phyloP scores from a whole-genome alignment of 2,888 invertebrate species.

The Brachylomia viminalis region DNA sequence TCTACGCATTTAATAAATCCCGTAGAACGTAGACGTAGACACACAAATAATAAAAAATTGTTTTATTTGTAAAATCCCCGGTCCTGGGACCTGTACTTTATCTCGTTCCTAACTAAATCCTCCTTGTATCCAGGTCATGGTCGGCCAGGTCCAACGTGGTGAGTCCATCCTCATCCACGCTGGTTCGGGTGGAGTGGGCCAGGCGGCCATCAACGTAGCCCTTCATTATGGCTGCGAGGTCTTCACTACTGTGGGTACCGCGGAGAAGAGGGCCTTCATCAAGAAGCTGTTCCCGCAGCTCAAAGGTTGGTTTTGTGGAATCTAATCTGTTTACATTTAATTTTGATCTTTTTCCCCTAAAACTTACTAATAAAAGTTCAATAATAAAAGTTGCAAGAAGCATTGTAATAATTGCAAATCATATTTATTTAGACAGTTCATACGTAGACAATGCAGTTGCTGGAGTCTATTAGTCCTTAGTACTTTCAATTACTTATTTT shows the following conservation, averaged over 20 bases:
- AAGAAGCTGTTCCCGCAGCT: constrained; percentile 96
- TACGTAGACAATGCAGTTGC: not conserved
- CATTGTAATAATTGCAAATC: not conserved
- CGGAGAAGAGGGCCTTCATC: constrained; percentile 96
- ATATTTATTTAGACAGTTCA: not conserved
- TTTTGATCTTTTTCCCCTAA: not conserved
- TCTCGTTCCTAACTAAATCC: not conserved
- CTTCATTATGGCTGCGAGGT: constrained; percentile 96
- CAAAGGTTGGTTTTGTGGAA: constrained; percentile 82
- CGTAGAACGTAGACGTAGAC: too few species aligned
- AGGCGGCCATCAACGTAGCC: constrained; percentile 98
- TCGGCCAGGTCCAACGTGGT: constrained; percentile 94
- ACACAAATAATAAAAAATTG: not conserved
- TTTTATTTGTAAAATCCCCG: not conserved
- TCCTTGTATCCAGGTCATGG: constrained; percentile 78
- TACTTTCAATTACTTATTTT: not conserved
- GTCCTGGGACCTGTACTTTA: not conserved
- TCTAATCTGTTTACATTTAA: not conserved
- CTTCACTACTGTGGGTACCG: constrained; percentile 98
- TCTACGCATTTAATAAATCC: not conserved
- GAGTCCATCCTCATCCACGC: constrained; percentile 98
- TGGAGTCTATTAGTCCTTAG: not conserved
- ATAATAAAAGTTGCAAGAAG: not conserved
- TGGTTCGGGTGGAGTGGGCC: constrained; percentile 99
- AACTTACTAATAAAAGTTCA: too few species aligned